Conservation (phyloP, 2,113 vertebrate species). For the Malurus elegans region DNA sequence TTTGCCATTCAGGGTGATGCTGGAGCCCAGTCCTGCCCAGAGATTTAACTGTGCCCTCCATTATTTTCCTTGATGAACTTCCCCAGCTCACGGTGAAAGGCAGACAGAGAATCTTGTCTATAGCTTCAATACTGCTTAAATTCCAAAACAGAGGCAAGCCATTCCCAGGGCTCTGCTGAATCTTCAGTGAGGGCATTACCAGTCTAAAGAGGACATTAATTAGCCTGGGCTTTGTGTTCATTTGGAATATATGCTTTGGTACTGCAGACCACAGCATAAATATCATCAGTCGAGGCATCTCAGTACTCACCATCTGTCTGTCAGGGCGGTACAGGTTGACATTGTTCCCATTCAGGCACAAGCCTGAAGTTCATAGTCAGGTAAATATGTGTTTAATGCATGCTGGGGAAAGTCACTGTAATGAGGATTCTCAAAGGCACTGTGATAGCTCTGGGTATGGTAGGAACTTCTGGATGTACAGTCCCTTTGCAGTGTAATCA, state of each 20-base stretch:
- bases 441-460: neutral
- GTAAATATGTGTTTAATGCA: neutral
- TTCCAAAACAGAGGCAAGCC: neutral
- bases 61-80: neutral
- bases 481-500: neutral
- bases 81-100: neutral
- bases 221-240: neutral
- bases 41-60: neutral
- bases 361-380: neutral
- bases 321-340: neutral
- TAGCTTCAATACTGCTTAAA: neutral
- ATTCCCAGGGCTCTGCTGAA: neutral
- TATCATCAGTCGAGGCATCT: neutral
- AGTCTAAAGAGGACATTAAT: neutral
- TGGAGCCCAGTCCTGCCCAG: neutral
- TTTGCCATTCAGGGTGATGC: neutral
- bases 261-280: accelerated
- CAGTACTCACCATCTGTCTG: neutral
- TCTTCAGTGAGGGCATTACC: neutral
- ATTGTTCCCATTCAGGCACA: neutral
- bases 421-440: neutral
- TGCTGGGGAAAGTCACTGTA: neutral
- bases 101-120: neutral
- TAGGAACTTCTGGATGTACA: neutral
- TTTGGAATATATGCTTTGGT: neutral